These are phyloP conservation scores for Metalampra italica DNA, from an alignment of 2,888 invertebrate species.

Conservation along the genomic window DNA sequence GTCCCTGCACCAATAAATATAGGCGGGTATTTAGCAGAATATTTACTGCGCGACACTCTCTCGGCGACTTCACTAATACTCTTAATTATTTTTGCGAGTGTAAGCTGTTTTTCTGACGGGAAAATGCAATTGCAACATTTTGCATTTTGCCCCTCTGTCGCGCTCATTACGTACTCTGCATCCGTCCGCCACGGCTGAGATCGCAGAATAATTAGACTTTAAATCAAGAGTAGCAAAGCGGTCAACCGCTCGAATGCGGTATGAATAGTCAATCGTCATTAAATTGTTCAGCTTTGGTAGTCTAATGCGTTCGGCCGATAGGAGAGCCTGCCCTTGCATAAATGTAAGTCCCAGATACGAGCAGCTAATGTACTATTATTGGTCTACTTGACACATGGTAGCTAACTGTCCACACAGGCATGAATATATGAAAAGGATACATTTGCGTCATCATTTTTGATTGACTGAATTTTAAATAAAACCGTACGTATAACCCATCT, in stretches of 20 bases:
- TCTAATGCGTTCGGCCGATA: conserved; percentile 53
- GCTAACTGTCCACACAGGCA: background rate
- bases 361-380: background rate
- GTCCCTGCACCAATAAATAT: conserved; percentile 69
- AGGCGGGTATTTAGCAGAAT: conserved; percentile 74
- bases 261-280: conserved; percentile 78
- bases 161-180: conserved; percentile 67
- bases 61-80: conserved; percentile 70
- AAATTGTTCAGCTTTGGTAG: conserved; percentile 75
- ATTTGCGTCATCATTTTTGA: no score
- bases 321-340: conserved; percentile 13
- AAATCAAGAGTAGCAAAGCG: conserved; percentile 74
- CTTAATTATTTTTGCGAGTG: conserved; percentile 77
- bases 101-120: conserved; percentile 76
- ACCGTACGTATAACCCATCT: no score
- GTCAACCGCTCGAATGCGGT: conserved; percentile 72
- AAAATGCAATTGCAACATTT: conserved; percentile 73
- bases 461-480: no score
- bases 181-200: conserved; percentile 66
- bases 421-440: background rate
- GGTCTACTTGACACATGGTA: background rate
- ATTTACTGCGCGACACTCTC: conserved; percentile 72
- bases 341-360: conserved; percentile 9
- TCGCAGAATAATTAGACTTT: conserved; percentile 74
- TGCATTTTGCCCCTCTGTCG: conserved; percentile 54